These are phyloP conservation scores for Prosapia bicincta DNA, from an alignment of 2,888 invertebrate species.

Conservation along the genomic window DNA sequence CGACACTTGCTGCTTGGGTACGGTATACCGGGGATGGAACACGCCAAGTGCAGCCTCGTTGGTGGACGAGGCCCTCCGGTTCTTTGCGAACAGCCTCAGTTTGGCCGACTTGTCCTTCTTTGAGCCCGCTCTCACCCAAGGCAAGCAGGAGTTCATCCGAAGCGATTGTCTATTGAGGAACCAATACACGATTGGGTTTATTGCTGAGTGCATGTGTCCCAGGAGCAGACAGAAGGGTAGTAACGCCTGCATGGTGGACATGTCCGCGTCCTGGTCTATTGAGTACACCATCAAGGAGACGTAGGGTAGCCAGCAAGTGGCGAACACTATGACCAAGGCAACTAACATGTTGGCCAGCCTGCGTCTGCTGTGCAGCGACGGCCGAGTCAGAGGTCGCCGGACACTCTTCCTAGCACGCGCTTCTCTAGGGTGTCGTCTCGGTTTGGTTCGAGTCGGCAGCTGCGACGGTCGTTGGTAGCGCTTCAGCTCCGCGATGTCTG, in stretches of 20 bases:
- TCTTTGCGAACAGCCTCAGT: not conserved
- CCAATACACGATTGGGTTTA: conserved; percentile 79
- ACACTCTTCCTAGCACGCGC: conserved; percentile 43
- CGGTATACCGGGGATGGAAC: conserved; percentile 70
- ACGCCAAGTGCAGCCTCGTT: conserved; percentile 76
- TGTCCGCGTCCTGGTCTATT: conserved; percentile 52
- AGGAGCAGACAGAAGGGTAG: conserved; percentile 50
- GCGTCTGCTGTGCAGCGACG: conserved; percentile 62
- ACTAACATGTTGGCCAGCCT: conserved; percentile 71
- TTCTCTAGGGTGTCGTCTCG: conserved; percentile 9
- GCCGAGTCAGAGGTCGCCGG: conserved; percentile 42
- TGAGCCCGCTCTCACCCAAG: conserved; percentile 54
- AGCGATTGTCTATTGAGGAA: conserved; percentile 68
- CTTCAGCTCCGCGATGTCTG: conserved; percentile 35
- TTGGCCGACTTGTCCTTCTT: conserved; percentile 47
- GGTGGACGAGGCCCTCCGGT: conserved; percentile 60
- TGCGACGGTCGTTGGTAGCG: not conserved
- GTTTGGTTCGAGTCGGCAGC: conserved; percentile 3
- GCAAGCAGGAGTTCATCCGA: conserved; percentile 43
- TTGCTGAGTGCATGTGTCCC: conserved; percentile 76
- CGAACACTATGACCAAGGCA: conserved; percentile 67
- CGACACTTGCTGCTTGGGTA: conserved; percentile 49
- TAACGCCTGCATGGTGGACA: conserved; percentile 34
- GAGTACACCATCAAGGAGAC: conserved; percentile 59
- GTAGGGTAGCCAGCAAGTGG: conserved; percentile 75